Conservation (phyloP, 2,797 vertebrate species). For the Ibycter americanus region DNA sequence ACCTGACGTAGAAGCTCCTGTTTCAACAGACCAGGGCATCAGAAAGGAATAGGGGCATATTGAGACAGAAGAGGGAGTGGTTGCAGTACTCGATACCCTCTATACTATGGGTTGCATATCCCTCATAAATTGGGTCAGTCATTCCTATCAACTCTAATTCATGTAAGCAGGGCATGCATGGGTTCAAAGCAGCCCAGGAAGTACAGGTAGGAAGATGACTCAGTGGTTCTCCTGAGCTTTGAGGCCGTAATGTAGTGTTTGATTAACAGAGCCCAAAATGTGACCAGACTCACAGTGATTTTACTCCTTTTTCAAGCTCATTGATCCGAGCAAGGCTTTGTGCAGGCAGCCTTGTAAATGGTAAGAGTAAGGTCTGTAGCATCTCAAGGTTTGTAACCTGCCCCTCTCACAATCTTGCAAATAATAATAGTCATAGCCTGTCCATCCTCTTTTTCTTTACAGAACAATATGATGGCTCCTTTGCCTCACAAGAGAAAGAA, state of each 20-base stretch:
- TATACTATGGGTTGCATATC: neutral
- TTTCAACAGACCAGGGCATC: neutral
- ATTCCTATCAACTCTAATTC: neutral
- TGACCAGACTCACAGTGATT: neutral
- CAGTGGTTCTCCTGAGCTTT: neutral
- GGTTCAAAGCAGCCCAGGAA: slow-evolving; percentile 1
- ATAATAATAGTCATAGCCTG: neutral
- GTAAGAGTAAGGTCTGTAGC: neutral
- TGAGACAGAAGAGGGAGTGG: neutral
- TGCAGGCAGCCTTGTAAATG: neutral
- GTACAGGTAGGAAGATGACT: neutral
- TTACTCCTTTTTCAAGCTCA: neutral
- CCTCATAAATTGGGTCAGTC: slow-evolving; percentile 1
- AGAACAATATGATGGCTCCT: neutral
- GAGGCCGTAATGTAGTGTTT: neutral
- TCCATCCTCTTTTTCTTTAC: neutral
- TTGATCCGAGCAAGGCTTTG: neutral
- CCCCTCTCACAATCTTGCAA: neutral
- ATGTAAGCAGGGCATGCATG: neutral
- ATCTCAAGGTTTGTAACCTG: neutral
- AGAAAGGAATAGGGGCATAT: neutral
- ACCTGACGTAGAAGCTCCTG: neutral
- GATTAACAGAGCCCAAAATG: neutral
- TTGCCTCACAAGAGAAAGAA: neutral
- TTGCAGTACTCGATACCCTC: neutral